Evolutionary conservation across 2,888 invertebrate species (phyloP), one percentile per base, ranked within the genome.

Genomic region (Polydrusus tereticollis): DNA sequence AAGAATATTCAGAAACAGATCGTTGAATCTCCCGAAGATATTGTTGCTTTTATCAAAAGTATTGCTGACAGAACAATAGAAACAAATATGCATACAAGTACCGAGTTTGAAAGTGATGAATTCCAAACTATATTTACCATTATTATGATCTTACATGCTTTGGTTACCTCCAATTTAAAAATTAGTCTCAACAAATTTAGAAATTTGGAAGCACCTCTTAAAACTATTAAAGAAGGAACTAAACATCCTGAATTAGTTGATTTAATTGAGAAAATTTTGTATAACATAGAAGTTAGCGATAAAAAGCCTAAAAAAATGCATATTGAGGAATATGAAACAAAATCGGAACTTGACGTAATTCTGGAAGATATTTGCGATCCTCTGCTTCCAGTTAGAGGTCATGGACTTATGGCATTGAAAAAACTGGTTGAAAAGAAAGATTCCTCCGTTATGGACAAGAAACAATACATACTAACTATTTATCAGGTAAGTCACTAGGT

Each of bases 331-430:
- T 74, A 75, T 10, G 79, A 78, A 26, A 75, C 76, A 20, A 80
- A 82, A 72, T 86, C 88, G 60, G 85, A 87, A 47, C 90, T 89
- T 79, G 88, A 89, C 70, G 87, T 88, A 78, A 93, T 93, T 0
- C 82, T 94, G 65, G 84, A 88, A 60, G 91, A 94, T 83, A 86
- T 92, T 18, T 89, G 89, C 80, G 92, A 94, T 86, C 88, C 90
- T 23, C 82, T 93, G 68, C 83, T 96, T 55, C 95, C 95, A n/a
- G 90, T 93, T 0, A 88, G 92, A 82, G 95, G 93, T 10, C 95
- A 96, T 85, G 96, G 92, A 6, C 86, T 96, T 38, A 90, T 95
- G 77, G 86, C 89, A 58, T 84, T 96, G 14, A 90, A 90, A 14
- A 92, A 91, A 85, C 86, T 96, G n/a, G 87, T 96, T 59, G 89